These are phyloP conservation scores for Spilosoma lubricipeda DNA, from an alignment of 2,888 invertebrate species.

Conservation along the genomic window DNA sequence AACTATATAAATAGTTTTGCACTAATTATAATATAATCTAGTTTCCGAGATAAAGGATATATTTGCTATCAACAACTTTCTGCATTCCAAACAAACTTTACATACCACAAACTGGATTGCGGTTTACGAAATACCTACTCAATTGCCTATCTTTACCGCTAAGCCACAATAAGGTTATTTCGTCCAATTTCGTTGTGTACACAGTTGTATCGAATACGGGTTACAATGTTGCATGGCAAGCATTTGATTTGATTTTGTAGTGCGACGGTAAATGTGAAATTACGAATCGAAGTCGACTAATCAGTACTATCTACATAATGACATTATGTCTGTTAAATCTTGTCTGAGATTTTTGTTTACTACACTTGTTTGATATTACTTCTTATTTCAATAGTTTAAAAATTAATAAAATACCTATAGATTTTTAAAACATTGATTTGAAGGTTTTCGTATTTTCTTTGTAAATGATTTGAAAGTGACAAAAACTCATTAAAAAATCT, in stretches of 20 bases:
- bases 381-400: too few species aligned
- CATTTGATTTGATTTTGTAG: not conserved
- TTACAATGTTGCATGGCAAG: not conserved
- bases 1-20: not conserved
- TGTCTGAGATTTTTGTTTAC: not conserved
- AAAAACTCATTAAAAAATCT: too few species aligned
- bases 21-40: not conserved
- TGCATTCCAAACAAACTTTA: conserved; percentile 7
- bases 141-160: conserved; percentile 7
- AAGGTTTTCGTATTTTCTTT: too few species aligned
- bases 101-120: conserved; percentile 18
- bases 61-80: not conserved
- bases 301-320: not conserved
- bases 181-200: not conserved
- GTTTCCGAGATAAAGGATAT: not conserved
- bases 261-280: not conserved
- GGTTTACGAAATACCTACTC: conserved; percentile 7
- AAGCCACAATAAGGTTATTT: conserved; percentile 8
- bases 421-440: too few species aligned
- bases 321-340: too few species aligned
- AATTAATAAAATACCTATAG: too few species aligned
- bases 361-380: too few species aligned
- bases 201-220: conserved; percentile 2
- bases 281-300: not conserved
- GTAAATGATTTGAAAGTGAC: too few species aligned